Evolutionary conservation across 2,888 invertebrate species (phyloP).

Genomic region (Autographa gamma): DNA sequence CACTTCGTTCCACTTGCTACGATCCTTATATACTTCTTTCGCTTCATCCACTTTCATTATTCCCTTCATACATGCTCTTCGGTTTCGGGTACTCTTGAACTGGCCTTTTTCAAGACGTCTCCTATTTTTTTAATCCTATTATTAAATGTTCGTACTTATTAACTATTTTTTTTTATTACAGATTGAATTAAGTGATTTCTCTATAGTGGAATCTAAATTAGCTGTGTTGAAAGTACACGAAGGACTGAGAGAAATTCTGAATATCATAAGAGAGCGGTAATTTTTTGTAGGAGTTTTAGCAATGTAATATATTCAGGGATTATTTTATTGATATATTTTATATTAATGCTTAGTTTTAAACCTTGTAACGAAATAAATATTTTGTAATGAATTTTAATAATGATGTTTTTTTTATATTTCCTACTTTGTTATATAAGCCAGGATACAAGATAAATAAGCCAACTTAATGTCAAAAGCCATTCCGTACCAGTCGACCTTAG

Average conservation of each 20-base stretch:
- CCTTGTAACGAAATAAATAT: slow-evolving; percentile 27
- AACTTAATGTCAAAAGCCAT: too few species aligned
- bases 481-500: too few species aligned
- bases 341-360: slow-evolving; percentile 31
- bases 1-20: too few species aligned
- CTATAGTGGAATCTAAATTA: slow-evolving; percentile 89
- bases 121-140: too few species aligned
- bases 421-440: too few species aligned
- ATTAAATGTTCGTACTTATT: too few species aligned
- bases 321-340: slow-evolving; percentile 37
- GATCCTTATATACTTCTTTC: too few species aligned
- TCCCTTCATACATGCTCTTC: too few species aligned
- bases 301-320: slow-evolving; percentile 9
- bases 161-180: slow-evolving; percentile 68
- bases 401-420: neutral
- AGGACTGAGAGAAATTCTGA: slow-evolving; percentile 85
- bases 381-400: neutral
- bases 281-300: slow-evolving; percentile 34
- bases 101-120: too few species aligned
- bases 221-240: slow-evolving; percentile 81
- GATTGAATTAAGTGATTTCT: slow-evolving; percentile 92
- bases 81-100: too few species aligned
- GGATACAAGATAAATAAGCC: too few species aligned
- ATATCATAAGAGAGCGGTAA: slow-evolving; percentile 82
- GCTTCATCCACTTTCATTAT: too few species aligned